Evolutionary conservation across 2,113 vertebrate genomes (phyloP), one percentile per base, ranked within the genome.

Genomic region (Tamias sibiricus): DNA sequence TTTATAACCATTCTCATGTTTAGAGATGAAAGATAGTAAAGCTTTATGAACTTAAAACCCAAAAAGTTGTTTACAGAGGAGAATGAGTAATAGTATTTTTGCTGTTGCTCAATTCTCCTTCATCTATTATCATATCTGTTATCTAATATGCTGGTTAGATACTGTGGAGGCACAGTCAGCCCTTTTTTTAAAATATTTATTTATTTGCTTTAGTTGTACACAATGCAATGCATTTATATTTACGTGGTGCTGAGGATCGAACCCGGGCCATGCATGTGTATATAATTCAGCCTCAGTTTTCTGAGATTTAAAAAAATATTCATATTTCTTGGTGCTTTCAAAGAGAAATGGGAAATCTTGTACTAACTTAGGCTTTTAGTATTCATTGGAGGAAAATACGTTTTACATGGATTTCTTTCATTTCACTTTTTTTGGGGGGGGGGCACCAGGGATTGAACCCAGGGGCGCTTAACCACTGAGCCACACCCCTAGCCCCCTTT

Each of bases 21-120:
- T 90, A 82, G 92, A 97, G 92, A 93, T 97, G 91, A 97, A 96
- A 91, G 90, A 35, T 69, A 94, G 32, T 76, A 76, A 77, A 74
- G 59, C 17, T 37, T 74, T 79, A 72, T 82, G 72, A 93, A 83
- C 88, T 94, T 62, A 91, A 91, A 88, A 64, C 49, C 89, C 44
- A 66, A 82, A 95, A 90, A 82, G 6, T 77, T 69, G 47, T 91
- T 71, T 59, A 54, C n/a, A 80, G 17, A 57, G 44, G 16, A 88
- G 72, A 80, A 54, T 90, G n/a, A 32, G 26, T 59, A 90, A 4
- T 87, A 26, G 11, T 71, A 6, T 72, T 89, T 91, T 94, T 82
- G 69, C 2, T 94, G 32, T 8, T 92, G 11, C 54, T 62, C 62
- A 16, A 49, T 95, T 84, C 75, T 83, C 9, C 35, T 9, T 96